phyloP scores from a whole-genome alignment of 2,888 invertebrate species.

The Xestia ashworthii region DNA sequence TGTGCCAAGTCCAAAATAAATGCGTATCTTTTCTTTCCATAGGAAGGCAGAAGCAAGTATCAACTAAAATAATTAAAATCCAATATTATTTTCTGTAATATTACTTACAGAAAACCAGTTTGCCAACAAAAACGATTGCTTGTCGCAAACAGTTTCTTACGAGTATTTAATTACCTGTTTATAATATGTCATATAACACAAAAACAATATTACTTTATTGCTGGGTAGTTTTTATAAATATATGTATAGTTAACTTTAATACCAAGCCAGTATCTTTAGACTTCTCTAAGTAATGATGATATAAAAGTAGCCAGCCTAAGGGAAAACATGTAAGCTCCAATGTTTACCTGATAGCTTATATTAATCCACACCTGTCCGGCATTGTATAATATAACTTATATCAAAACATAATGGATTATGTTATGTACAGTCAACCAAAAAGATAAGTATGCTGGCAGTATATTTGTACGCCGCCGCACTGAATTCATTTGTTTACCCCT shows the following conservation, averaged over 20 bases:
- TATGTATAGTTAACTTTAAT: not conserved
- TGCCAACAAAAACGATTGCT: conserved; percentile 29
- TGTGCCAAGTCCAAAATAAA: conserved; percentile 25
- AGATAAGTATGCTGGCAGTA: not conserved
- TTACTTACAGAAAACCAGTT: conserved; percentile 9
- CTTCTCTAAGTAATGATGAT: not conserved
- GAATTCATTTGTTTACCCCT: too few species aligned
- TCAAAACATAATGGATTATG: conserved; percentile 30
- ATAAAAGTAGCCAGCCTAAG: conserved; percentile 10
- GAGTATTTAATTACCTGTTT: not conserved
- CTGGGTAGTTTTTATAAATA: conserved; percentile 8
- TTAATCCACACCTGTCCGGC: conserved; percentile 37
- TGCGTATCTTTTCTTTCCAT: not conserved
- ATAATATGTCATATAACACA: not conserved
- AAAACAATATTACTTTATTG: not conserved
- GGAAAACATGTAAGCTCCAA: conserved; percentile 3
- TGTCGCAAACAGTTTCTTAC: conserved; percentile 13
- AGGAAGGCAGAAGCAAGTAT: not conserved
- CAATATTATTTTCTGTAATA: not conserved
- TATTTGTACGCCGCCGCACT: not conserved
- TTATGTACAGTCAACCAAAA: conserved; percentile 24
- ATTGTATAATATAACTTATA: conserved; percentile 24
- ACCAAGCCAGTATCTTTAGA: not conserved
- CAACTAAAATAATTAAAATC: not conserved
- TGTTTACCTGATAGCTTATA: conserved; percentile 32